Evolutionary conservation across 2,113 vertebrate species (phyloP), one percentile per base, ranked within the genome.

Genomic region (Odontesthes bonariensis): DNA sequence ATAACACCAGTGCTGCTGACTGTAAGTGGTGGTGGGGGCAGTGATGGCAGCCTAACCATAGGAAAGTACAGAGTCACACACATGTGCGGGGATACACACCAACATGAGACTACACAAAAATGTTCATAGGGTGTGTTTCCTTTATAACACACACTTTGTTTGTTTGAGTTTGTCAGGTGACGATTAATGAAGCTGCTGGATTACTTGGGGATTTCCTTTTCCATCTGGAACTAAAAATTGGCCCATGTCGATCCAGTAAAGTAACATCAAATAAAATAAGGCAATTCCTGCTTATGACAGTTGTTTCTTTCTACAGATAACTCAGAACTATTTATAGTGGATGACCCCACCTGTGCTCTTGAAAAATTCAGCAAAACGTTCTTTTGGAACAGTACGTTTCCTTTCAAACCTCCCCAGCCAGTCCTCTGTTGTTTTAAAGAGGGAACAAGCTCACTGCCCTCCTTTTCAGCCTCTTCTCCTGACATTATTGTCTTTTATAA

Each of bases 351-450:
- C 73, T 75, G 69, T 46, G 67, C 57, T 68, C 3, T 38, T 85
- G 32, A 87, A 86, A 84, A 44, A 83, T 86, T 85, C n/a, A 86
- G 42, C 58, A 63, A 66, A 44, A 33, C 46, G 68, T n/a, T 52
- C 61, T 84, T 79, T 62, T 60, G 38, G 65, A 82, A 79, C 59
- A 68, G 64, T 17, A 32, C 32, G 68, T 72, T 69, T 83, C 61
- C 52, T 23, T 85, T 33, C 57, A 75, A 75, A 72, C 61, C 49
- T 77, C 79, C 42, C 40, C 72, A 71, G 66, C 16, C 14, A 13
- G 38, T 47, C 35, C 59, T 61, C 35, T 77, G 81, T 35, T 68
- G 55, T 73, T 76, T 16, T 14, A 22, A 56, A 73, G 74, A 53
- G 14, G 38, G 20, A 75, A 59, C 42, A 69, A 82, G 69, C 73